These are phyloP conservation scores for Anarrhichthys ocellatus DNA, from an alignment of 2,113 vertebrate genomes.

Conservation along the genomic window DNA sequence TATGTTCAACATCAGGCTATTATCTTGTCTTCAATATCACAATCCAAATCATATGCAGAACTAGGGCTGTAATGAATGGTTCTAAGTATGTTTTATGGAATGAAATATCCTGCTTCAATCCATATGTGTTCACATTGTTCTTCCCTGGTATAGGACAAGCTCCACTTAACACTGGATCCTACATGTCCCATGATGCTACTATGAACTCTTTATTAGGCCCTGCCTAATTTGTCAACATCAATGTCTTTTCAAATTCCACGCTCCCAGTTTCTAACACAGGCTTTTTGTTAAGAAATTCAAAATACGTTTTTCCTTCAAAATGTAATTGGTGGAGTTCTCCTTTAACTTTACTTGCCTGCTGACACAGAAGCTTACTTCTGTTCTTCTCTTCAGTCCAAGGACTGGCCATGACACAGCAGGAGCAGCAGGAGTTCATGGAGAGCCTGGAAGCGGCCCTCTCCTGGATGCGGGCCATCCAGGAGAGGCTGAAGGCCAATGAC, in stretches of 20 bases:
- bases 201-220: neutral
- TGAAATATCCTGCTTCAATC: no score
- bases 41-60: no score
- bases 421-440: constrained; percentile 88
- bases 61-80: no score
- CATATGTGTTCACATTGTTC: neutral
- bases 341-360: neutral
- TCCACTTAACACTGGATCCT: neutral
- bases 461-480: constrained; percentile 92
- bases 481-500: constrained; percentile 89
- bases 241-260: neutral
- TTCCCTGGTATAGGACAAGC: neutral
- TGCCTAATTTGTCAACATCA: neutral
- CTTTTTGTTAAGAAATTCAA: neutral
- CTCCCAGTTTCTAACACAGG: neutral
- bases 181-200: neutral
- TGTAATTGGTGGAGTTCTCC: neutral
- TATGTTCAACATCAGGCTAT: no score
- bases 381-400: constrained; percentile 10
- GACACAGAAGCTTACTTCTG: neutral
- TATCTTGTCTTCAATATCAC: no score
- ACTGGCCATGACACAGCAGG: constrained; percentile 89
- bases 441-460: constrained; percentile 86
- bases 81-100: no score
- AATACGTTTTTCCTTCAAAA: neutral